Evolutionary conservation across 1,140 invertebrate species (phyloP).

Genomic region (Pseudomyrmex dendroicus): DNA sequence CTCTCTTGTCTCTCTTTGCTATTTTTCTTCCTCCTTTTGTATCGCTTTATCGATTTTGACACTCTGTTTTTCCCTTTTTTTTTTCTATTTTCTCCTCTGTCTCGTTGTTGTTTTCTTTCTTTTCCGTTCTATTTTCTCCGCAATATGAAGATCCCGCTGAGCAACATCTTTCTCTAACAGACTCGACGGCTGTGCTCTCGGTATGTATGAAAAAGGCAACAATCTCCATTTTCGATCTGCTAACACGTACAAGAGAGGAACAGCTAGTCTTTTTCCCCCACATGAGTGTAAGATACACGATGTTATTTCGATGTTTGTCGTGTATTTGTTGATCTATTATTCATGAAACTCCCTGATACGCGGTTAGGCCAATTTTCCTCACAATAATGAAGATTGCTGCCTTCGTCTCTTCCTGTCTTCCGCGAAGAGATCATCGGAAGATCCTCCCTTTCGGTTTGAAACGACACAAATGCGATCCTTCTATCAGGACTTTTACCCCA

Average conservation of each 20-base stretch:
- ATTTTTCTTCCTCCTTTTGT: constrained; percentile 7
- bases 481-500: constrained; percentile 18
- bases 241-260: no score
- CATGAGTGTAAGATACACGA: no score
- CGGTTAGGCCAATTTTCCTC: not conserved
- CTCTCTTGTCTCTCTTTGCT: not conserved
- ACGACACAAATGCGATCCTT: constrained; percentile 4
- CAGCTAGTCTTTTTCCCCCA: no score
- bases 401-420: not conserved
- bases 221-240: constrained; percentile 18
- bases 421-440: not conserved
- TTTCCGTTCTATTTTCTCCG: not conserved
- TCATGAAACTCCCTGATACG: no score
- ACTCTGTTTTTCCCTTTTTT: not conserved
- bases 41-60: constrained; percentile 13
- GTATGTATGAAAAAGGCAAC: not conserved
- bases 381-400: constrained; percentile 17
- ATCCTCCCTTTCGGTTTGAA: not conserved
- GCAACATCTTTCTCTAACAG: constrained; percentile 17
- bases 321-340: no score
- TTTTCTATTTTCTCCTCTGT: not conserved
- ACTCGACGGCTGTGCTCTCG: not conserved
- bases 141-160: constrained; percentile 12
- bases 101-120: not conserved
- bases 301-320: no score